phyloP scores from a whole-genome alignment of 2,888 invertebrate species.

The Liodrosophila aerea region DNA sequence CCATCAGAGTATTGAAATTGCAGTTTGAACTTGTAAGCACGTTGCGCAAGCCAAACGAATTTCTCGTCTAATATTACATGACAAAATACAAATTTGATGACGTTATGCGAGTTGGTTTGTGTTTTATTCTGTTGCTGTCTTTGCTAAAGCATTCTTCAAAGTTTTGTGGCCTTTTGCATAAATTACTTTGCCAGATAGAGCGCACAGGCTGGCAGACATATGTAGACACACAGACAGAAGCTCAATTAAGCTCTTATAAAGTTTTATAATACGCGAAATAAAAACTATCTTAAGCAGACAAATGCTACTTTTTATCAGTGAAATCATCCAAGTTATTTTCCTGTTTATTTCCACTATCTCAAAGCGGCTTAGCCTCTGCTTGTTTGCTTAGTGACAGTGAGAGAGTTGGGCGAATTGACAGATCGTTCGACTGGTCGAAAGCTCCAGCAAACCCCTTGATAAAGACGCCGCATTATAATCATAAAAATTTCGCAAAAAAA shows the following conservation, averaged over 20 bases:
- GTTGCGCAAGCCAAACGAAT: constrained; percentile 59
- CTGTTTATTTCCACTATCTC: background rate
- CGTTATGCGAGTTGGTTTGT: constrained; percentile 43
- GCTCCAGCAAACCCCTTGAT: constrained; percentile 14
- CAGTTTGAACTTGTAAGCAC: constrained; percentile 54
- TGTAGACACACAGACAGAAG: no score
- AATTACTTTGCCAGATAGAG: background rate
- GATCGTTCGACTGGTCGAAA: constrained; percentile 24
- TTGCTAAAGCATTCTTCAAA: no score
- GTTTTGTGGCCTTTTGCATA: no score
- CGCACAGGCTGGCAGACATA: no score
- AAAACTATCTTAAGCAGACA: no score
- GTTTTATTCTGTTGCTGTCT: constrained; percentile 11
- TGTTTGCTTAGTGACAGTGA: background rate
- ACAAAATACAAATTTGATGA: constrained; percentile 62
- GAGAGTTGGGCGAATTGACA: constrained; percentile 18
- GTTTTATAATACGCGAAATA: background rate
- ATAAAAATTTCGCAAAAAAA: constrained; percentile 3
- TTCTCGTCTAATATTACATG: constrained; percentile 59
- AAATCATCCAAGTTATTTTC: background rate
- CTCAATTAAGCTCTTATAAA: background rate
- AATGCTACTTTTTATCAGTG: background rate
- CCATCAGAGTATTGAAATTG: constrained; percentile 36
- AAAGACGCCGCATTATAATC: constrained; percentile 30
- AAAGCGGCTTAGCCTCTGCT: background rate